Conservation (phyloP, 2,113 vertebrate genomes). For the Hydrolagus affinis region DNA sequence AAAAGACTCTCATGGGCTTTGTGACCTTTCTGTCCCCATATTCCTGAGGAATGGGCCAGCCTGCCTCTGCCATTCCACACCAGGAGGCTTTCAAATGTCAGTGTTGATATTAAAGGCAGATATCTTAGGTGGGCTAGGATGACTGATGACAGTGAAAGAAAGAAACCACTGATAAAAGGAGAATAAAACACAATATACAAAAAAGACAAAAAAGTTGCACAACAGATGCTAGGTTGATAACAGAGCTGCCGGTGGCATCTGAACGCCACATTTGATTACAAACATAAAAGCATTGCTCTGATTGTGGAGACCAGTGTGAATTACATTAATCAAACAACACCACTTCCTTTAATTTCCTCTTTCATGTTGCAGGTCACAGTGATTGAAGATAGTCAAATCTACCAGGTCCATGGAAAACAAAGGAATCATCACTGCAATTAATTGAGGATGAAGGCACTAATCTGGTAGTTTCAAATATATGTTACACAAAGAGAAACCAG, state of each 20-base stretch:
- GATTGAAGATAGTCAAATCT: conserved; percentile 11
- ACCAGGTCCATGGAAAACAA: not conserved
- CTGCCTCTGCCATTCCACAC: conserved; percentile 41
- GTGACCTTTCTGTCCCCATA: conserved; percentile 37
- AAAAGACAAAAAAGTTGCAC: too few species aligned
- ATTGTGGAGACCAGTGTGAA: not conserved
- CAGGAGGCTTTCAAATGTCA: conserved; percentile 54
- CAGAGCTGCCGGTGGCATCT: not conserved
- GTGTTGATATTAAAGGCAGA: conserved; percentile 44
- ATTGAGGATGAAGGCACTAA: conserved; percentile 8
- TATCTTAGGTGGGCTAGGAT: conserved; percentile 43
- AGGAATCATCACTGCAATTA: conserved; percentile 17
- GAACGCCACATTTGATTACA: not conserved
- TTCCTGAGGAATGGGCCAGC: conserved; percentile 44
- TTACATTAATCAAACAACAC: conserved; percentile 23
- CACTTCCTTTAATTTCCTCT: conserved; percentile 15
- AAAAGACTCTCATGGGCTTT: conserved; percentile 38
- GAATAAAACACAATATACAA: conserved; percentile 21
- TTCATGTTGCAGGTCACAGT: conserved; percentile 6
- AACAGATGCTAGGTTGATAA: too few species aligned
- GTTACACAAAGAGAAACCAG: not conserved
- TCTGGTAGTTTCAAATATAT: not conserved
- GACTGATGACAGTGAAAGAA: conserved; percentile 35
- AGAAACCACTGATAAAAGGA: conserved; percentile 49
- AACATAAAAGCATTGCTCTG: not conserved